Percentiles rank a stretch among this genome's conserved stretches.
Conservation (phyloP, 2,113 vertebrate species). For the human region DNA sequence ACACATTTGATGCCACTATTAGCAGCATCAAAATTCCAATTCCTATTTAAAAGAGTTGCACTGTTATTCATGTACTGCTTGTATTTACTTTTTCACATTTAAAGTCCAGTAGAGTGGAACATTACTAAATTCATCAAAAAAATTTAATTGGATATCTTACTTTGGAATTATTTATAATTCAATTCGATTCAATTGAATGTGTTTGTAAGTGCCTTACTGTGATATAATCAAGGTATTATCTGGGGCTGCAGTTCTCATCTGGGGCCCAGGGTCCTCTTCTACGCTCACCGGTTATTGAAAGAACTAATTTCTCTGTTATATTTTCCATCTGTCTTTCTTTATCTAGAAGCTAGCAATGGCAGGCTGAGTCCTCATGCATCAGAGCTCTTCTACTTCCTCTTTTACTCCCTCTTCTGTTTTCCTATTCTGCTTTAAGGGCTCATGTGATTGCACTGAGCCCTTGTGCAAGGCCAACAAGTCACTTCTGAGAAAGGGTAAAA, state of each 20-base stretch:
- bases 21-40: neutral
- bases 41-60: neutral
- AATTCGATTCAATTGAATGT: neutral
- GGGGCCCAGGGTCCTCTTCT: neutral
- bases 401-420: neutral
- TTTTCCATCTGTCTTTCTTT: neutral
- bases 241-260: neutral
- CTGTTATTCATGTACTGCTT: neutral
- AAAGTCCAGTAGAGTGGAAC: neutral
- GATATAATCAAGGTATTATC: neutral
- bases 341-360: neutral
- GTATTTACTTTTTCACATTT: conserved; percentile 18
- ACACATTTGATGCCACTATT: neutral
- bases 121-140: conserved; percentile 14
- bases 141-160: conserved; percentile 38
- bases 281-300: neutral
- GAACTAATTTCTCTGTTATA: neutral
- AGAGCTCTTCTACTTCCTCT: neutral
- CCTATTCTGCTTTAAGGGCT: neutral
- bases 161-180: conserved; percentile 19
- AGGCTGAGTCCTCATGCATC: neutral
- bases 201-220: neutral
- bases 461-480: neutral
- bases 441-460: neutral
- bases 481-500: neutral